Evolutionary conservation across 2,797 vertebrate genomes (phyloP).

Genomic region (Anguilla megastoma): DNA sequence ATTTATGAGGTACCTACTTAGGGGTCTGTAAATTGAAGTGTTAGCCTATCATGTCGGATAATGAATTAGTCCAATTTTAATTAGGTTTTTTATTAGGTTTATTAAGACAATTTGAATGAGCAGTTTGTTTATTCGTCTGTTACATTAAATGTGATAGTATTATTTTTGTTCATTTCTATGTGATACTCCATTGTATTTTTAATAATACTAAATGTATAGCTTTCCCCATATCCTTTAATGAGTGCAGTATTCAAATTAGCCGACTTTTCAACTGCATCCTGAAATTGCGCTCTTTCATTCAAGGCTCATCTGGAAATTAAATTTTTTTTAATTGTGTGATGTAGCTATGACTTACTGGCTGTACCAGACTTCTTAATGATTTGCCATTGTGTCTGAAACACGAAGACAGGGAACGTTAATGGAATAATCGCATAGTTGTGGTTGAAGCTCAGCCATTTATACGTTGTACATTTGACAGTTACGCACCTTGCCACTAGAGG

Average conservation of each 20-base stretch:
- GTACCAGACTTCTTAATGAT: not conserved
- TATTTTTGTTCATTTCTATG: not conserved
- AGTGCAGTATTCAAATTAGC: not conserved
- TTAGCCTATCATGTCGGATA: not conserved
- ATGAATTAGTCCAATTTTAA: not conserved
- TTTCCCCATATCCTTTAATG: not conserved
- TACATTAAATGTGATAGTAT: not conserved
- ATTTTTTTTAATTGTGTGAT: not conserved
- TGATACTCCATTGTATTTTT: not conserved
- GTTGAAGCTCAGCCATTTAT: not conserved
- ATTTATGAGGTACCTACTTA: no score
- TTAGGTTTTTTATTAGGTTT: not conserved
- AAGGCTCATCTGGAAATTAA: not conserved
- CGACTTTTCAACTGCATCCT: not conserved
- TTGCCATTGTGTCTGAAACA: not conserved
- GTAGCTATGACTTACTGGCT: not conserved
- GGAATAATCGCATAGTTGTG: not conserved
- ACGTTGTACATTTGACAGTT: not conserved
- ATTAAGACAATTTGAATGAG: not conserved
- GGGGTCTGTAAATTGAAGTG: no score
- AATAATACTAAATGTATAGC: not conserved
- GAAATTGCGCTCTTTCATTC: not conserved
- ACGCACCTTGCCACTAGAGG: slow-evolving; percentile 66
- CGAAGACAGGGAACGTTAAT: not conserved
- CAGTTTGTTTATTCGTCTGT: not conserved